Base-by-base conservation (phyloP, 2,888 invertebrate species). In the Gastracanthus pulcherrimus region DNA sequence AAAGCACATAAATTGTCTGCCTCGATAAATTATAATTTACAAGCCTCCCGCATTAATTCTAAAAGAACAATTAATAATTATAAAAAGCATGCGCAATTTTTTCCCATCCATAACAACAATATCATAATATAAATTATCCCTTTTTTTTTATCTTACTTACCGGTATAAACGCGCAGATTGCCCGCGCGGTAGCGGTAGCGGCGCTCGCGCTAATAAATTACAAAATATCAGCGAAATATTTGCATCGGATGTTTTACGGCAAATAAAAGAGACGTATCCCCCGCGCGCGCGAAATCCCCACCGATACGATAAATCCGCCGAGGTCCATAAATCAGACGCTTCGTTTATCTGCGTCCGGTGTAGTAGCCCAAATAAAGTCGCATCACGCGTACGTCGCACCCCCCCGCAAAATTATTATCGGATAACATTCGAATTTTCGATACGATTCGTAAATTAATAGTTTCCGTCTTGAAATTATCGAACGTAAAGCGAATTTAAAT, bases 391-490 rank as follows among this genome's bases (percentile, higher is more conserved):
- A 3, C n/a, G n/a, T n/a, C n/a, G n/a, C n/a, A n/a, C n/a, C n/a
- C n/a, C 34, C 7, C 16, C 0, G 9, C 23, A 23, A 45, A 26
- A 38, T 64, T 60, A 58, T 58, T 58, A 72, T 75, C 29, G 36
- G 51, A 66, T 66, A 75, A 34, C n/a, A n/a, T 64, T 51, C 23
- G 9, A 48, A 62, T 48, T 77, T 69, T 62, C 62, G 41, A 62
- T 70, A 48, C 34, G 34, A 76, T 76, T 76, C 29, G 58, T 23
- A 34, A 69, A 76, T 67, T 67, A 76, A 60, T 76, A 58, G 76
- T 23, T 58, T 9, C 19, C 11, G n/a, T 11, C 55, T 19, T 13
- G 9, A n/a, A 55, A 55, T 55, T 5, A 48, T 48, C 19, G 51
- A n/a, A n/a, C n/a, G n/a, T n/a, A n/a, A n/a, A n/a, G n/a, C n/a